Evolutionary conservation across 2,888 invertebrate genomes (phyloP), one percentile per base, ranked within the genome.

Genomic region (Archips crataeganus): DNA sequence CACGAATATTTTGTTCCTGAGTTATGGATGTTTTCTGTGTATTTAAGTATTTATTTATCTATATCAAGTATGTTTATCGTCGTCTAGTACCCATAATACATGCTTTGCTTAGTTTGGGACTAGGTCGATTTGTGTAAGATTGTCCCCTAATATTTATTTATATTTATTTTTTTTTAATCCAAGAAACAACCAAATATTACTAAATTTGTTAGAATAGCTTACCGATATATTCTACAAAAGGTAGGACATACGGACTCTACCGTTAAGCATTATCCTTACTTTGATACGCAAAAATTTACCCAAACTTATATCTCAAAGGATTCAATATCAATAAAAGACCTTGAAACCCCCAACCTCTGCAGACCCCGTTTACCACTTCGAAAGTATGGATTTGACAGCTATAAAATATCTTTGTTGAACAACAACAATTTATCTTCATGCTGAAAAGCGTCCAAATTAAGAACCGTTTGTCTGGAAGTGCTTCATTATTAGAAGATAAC

Each of bases 391-490:
- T 69, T 64, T 63, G 73, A 69, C 68, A 69, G 68, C 63, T 59
- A 64, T 73, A 73, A 68, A 73, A 73, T 69, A 68, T 69, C 49
- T 64, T 57, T n/a, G 62, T 39, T 49, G n/a, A 69, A 67, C 62
- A 72, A 68, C 57, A 68, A 36, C 63, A 23, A 63, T 68, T 73
- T 63, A 42, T 68, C 72, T 65, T 71, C 36, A 9, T 9, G 65
- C 71, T 51, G 60, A 60, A 51, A 51, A 65, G n/a, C 32, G 51
- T 23, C 68, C 47, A 23, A 63, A 73, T 68, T 73, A 73, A 13
- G 62, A 62, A 23, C 62, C 23, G 11, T 62, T 57, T 62, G 62
- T 42, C 42, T 42, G 10, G 42, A 42, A 42, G 2, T 3, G 54
- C 54, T 57, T 57, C 11, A 57, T 57, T 32, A 57, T 57, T 57